Conservation (phyloP, 2,113 vertebrate genomes). For the Martes martes region DNA sequence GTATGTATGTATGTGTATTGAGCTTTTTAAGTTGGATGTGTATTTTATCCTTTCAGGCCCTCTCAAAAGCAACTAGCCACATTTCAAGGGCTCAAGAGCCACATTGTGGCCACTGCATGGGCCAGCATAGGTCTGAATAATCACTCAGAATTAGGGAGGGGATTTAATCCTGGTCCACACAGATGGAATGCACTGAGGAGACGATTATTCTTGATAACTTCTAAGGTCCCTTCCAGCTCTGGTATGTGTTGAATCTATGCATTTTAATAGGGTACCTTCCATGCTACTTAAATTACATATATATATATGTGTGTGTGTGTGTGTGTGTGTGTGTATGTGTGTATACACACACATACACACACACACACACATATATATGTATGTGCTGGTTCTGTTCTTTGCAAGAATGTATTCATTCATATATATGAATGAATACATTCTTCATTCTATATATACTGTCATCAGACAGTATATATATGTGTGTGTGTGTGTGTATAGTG, state of each 20-base stretch:
- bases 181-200: not conserved
- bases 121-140: not conserved
- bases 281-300: not conserved
- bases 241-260: not conserved
- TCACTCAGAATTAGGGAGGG: not conserved
- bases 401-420: too few relatives aligned
- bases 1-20: not conserved
- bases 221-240: not conserved
- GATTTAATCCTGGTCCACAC: not conserved
- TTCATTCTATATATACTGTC: too few relatives aligned
- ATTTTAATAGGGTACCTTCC: not conserved
- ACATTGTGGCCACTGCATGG: not conserved
- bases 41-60: not conserved
- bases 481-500: too few relatives aligned
- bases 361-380: too few relatives aligned
- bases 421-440: too few relatives aligned
- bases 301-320: too few relatives aligned
- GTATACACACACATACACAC: too few relatives aligned
- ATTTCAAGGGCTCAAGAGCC: not conserved
- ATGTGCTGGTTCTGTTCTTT: too few relatives aligned
- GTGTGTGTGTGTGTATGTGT: too few relatives aligned
- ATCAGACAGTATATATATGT: too few relatives aligned
- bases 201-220: not conserved
- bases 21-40: not conserved
- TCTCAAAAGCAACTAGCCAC: not conserved